These are phyloP conservation scores for Ciconia boyciana DNA, from an alignment of 2,113 vertebrate species.

Conservation along the genomic window DNA sequence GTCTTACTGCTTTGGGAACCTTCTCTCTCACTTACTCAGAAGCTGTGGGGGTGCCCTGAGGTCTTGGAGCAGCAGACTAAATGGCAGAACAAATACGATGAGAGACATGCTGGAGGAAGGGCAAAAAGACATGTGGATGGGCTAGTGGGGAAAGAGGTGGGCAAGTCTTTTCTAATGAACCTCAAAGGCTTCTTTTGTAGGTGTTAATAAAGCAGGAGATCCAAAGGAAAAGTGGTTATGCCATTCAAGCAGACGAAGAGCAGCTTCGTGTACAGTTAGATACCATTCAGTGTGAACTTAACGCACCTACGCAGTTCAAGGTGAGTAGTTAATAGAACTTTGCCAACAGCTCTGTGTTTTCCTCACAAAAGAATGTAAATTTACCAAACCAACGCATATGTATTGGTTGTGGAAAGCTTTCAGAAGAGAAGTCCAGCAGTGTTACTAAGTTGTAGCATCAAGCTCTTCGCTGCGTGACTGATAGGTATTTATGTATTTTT, in stretches of 20 bases:
- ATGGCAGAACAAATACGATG: neutral
- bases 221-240: slow-evolving; percentile 95
- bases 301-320: slow-evolving; percentile 97
- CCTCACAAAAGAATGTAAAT: neutral
- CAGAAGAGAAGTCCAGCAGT: neutral
- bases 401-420: neutral
- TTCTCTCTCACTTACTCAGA: neutral
- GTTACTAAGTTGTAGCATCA: neutral
- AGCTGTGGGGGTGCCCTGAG: neutral
- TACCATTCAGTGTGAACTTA: slow-evolving; percentile 95
- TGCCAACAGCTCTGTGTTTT: neutral
- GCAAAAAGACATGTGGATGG: neutral
- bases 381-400: rapidly evolving
- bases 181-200: slow-evolving; percentile 61
- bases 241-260: slow-evolving; percentile 96
- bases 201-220: slow-evolving; percentile 97
- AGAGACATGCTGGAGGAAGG: neutral
- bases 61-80: neutral
- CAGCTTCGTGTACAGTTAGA: slow-evolving; percentile 95
- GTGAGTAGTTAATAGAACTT: slow-evolving; percentile 48
- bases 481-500: neutral
- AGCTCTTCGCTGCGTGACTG: neutral
- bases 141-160: neutral
- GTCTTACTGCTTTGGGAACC: neutral
- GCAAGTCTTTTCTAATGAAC: neutral